Evolutionary conservation across 2,888 invertebrate genomes (phyloP).

Genomic region (Plemyria rubiginata): DNA sequence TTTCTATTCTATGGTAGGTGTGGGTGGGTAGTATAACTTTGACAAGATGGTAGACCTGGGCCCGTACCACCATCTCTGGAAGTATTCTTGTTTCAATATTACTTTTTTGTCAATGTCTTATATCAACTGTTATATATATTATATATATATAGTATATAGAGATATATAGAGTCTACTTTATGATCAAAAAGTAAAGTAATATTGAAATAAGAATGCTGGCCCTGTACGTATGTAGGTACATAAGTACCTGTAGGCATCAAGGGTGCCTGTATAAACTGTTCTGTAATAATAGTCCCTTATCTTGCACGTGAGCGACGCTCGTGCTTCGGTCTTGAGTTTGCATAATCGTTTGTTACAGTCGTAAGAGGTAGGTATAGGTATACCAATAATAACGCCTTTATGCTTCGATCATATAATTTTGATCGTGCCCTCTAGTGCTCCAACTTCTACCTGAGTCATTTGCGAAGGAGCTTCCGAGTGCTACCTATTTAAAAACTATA

Average conservation of each 20-base stretch:
- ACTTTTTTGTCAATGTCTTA: too few species aligned
- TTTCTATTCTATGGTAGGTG: too few species aligned
- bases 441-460: too few species aligned
- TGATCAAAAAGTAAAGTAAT: too few species aligned
- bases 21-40: background rate
- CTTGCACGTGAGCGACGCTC: constrained; percentile 27
- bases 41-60: background rate
- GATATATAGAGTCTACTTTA: too few species aligned
- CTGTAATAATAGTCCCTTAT: constrained; percentile 25
- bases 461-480: background rate
- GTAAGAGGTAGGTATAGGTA: too few species aligned
- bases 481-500: background rate
- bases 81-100: background rate
- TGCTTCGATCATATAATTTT: too few species aligned
- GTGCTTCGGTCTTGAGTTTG: constrained; percentile 21
- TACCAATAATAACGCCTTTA: constrained; percentile 20
- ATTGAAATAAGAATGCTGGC: too few species aligned
- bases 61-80: background rate
- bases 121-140: too few species aligned
- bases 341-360: constrained; percentile 25
- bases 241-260: background rate
- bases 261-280: constrained; percentile 12
- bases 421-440: too few species aligned
- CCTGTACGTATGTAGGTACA: background rate
- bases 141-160: too few species aligned